A percentile compares a stretch with the other conserved stretches of the same genome.
These are phyloP conservation scores for Heliothis subflexa DNA, from an alignment of 1,140 invertebrate species.

Conservation along the genomic window DNA sequence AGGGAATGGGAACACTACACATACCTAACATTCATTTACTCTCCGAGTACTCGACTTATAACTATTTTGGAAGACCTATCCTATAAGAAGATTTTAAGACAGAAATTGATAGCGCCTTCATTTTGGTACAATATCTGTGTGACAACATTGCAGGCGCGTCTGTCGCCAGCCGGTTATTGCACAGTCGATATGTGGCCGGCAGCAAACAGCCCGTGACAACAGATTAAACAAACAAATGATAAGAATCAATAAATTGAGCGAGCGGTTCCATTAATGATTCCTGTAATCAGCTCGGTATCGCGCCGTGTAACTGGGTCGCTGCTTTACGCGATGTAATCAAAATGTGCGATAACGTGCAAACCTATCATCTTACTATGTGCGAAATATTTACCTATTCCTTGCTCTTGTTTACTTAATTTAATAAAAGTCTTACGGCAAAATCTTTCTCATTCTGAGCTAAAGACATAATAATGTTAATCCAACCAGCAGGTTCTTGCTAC, in stretches of 20 bases:
- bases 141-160: no score
- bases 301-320: not conserved
- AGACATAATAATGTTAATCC: no score
- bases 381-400: not conserved
- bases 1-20: not conserved
- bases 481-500: no score
- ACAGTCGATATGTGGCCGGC: not conserved
- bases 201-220: not conserved
- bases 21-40: not conserved
- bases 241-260: not conserved
- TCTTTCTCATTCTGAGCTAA: no score
- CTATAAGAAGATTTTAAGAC: no score
- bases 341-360: slow-evolving; percentile 10
- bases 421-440: no score
- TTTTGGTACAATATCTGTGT: no score
- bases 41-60: not conserved
- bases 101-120: no score
- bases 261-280: slow-evolving; percentile 28
- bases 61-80: no score
- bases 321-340: slow-evolving; percentile 35
- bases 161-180: not conserved
- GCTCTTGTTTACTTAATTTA: no score
- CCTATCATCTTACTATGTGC: slow-evolving; percentile 6
- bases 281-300: slow-evolving; percentile 30
- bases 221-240: slow-evolving; percentile 5